Evolutionary conservation across 2,113 vertebrate genomes (phyloP), one percentile per base, ranked within the genome.

Genomic region (Sylvia atricapilla): DNA sequence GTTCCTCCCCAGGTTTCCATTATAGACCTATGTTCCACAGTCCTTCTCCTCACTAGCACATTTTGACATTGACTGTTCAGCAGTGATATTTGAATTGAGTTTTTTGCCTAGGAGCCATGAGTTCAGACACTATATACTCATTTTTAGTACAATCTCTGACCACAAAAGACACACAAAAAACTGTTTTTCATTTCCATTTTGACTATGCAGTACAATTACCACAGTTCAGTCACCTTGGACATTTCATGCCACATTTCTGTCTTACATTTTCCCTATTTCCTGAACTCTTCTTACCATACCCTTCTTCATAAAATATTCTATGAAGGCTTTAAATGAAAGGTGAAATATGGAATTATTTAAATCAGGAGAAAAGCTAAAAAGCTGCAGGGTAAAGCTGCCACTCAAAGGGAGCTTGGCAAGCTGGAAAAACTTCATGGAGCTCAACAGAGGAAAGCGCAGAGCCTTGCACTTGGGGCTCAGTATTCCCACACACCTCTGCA

Each of bases 321-420:
- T 31, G 68, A 85, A 94, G n/a, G 43, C 59, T 89, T 84, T 62
- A 88, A 93, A 73, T 53, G 55, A 74, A 96, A 86, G n/a, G 78
- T 67, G 62, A 89, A 89, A 79, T 72, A 89, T 15, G 55, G 35
- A 93, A 91, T 68, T 72, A 95, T 68, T 93, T 79, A 78, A 90
- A 92, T 58, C n/a, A 49, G 69, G 43, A 69, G 66, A 72, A 73
- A 80, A 72, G 76, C 53, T 94, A 75, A 90, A 84, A 87, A 95
- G 69, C 81, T 94, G 76, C 37, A 66, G 73, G 77, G 64, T 87
- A 81, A 87, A 87, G 22, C 92, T 95, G 73, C 59, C 46, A 69
- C 66, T 94, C 64, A 91, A 53, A 94, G 20, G 24, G 46, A 87
- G 21, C 30, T 89, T 86, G 67, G 60, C 44, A 78, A 74, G n/a